These are phyloP conservation scores for Leptinotarsa juncta DNA, from an alignment of 2,888 invertebrate species.

Conservation along the genomic window DNA sequence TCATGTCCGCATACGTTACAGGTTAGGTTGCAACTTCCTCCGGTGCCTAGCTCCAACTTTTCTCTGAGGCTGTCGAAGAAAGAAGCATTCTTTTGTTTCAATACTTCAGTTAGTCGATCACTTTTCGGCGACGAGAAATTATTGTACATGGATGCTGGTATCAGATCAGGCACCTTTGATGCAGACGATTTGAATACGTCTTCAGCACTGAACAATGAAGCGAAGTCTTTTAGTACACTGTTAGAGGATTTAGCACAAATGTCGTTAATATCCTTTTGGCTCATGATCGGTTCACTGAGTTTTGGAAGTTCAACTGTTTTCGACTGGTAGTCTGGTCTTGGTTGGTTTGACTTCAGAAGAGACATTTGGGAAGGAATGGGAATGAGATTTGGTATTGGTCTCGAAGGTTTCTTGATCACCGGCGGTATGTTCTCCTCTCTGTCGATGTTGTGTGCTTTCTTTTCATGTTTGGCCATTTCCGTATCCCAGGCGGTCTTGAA, in stretches of 20 bases:
- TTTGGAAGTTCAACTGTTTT: constrained; percentile 45
- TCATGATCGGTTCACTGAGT: constrained; percentile 60
- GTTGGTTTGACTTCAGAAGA: constrained; percentile 55
- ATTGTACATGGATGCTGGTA: constrained; percentile 53
- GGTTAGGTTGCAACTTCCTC: constrained; percentile 72
- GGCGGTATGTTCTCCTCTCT: constrained; percentile 53
- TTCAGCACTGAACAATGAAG: constrained; percentile 65
- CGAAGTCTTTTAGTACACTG: constrained; percentile 70
- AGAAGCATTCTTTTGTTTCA: constrained; percentile 78
- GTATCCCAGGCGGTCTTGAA: constrained; percentile 71
- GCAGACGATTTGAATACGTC: constrained; percentile 58
- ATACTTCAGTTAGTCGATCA: constrained; percentile 52
- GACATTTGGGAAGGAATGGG: constrained; percentile 71
- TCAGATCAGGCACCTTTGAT: constrained; percentile 59
- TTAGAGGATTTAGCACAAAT: constrained; percentile 66
- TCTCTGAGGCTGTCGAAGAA: constrained; percentile 87
- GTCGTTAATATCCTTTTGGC: constrained; percentile 66
- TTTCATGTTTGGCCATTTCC: constrained; percentile 70
- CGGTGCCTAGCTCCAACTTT: constrained; percentile 75
- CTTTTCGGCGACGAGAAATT: constrained; percentile 44
- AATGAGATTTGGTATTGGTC: constrained; percentile 82
- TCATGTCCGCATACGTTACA: constrained; percentile 80
- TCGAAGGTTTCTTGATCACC: constrained; percentile 63
- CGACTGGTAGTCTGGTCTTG: constrained; percentile 43
- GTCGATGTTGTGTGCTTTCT: constrained; percentile 65